These are phyloP conservation scores for Amphipyra tragopoginis DNA, from an alignment of 2,888 invertebrate genomes.

Conservation along the genomic window DNA sequence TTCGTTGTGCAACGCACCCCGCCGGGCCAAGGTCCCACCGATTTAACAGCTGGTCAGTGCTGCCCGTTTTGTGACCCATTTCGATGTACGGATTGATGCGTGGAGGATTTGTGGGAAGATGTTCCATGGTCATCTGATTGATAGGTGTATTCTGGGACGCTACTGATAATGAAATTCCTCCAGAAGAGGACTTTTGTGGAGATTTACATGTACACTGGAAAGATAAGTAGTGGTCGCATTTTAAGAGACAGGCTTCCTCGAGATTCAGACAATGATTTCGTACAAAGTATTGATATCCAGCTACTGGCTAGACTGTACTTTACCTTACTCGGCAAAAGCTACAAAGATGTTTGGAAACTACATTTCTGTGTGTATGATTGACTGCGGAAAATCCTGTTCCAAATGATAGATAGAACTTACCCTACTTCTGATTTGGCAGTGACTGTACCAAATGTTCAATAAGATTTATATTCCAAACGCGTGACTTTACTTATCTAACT, in stretches of 20 bases:
- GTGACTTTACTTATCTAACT: background rate
- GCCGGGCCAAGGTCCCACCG: conserved; percentile 72
- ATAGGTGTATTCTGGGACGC: background rate
- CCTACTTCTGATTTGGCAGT: background rate
- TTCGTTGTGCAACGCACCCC: conserved; percentile 76
- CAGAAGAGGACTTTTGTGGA: background rate
- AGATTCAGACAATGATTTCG: too few species aligned
- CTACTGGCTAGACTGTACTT: too few species aligned
- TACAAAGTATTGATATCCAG: too few species aligned
- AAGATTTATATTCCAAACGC: background rate
- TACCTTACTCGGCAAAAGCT: too few species aligned
- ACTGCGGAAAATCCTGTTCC: too few species aligned
- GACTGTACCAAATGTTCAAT: background rate
- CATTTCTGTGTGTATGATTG: too few species aligned
- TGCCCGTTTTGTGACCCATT: conserved; percentile 57
- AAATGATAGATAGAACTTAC: too few species aligned
- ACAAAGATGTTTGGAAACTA: too few species aligned
- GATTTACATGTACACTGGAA: background rate
- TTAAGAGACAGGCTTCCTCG: too few species aligned
- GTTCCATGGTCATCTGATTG: conserved; percentile 17
- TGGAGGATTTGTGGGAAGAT: conserved; percentile 9
- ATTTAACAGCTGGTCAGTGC: conserved; percentile 64
- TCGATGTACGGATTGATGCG: conserved; percentile 37
- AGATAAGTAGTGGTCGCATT: too few species aligned
- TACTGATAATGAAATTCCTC: background rate